Conservation (phyloP, 2,797 vertebrate species). For the Podarcis lilfordi region DNA sequence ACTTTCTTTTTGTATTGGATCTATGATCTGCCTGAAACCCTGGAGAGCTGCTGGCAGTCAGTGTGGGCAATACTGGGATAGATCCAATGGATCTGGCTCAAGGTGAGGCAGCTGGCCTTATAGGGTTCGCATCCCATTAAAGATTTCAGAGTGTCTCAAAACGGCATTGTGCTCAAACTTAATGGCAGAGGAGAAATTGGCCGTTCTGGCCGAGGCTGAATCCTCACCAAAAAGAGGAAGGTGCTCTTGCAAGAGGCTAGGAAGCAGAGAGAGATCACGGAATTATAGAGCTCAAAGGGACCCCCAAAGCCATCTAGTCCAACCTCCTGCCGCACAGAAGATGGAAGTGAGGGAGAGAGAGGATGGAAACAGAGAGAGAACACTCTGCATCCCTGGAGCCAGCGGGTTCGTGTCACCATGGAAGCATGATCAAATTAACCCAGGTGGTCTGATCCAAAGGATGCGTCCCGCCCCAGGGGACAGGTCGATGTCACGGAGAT, state of each 20-base stretch:
- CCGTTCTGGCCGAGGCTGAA: neutral
- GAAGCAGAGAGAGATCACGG: neutral
- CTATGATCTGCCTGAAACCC: too few species aligned
- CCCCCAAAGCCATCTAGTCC: too few species aligned
- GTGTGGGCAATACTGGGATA: neutral
- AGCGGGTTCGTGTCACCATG: neutral
- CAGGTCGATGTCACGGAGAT: neutral
- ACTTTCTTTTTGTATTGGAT: too few species aligned
- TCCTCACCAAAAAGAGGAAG: neutral
- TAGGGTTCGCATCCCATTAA: too few species aligned
- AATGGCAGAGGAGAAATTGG: neutral
- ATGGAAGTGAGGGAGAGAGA: neutral
- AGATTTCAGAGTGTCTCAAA: too few species aligned
- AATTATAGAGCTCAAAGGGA: too few species aligned
- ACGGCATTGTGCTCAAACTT: too few species aligned
- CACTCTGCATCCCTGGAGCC: too few species aligned
- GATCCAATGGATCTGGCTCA: neutral
- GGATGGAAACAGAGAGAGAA: neutral
- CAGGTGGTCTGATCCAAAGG: neutral
- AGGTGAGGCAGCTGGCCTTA: too few species aligned
- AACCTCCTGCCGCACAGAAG: neutral
- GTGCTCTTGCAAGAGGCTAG: neutral
- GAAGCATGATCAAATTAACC: conserved; percentile 23
- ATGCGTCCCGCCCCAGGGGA: neutral
- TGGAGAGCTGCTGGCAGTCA: neutral